Percentiles rank a stretch among this genome's conserved stretches.
phyloP scores from a whole-genome alignment of 1,140 invertebrate genomes.

The Harlomillsia oculata region DNA sequence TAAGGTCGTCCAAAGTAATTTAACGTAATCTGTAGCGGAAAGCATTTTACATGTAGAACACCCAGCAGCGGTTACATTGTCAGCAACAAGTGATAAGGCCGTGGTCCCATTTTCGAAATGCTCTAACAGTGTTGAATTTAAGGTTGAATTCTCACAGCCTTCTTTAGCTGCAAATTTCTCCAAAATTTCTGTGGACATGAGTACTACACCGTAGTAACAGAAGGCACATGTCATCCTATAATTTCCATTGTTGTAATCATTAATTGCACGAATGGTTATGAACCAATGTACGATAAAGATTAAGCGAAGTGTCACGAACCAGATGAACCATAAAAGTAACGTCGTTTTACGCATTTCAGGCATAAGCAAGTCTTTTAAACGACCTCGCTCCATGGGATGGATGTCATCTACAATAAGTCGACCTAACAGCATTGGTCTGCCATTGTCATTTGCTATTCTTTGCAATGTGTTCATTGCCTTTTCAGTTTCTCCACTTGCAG shows the following conservation, averaged over 20 bases:
- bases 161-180: constrained; percentile 42
- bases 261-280: too few relatives aligned
- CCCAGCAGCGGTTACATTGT: background rate
- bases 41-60: constrained; percentile 43
- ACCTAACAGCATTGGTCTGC: constrained; percentile 76
- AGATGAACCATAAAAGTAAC: constrained; percentile 85
- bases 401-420: constrained; percentile 73
- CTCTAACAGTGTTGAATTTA: background rate
- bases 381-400: constrained; percentile 50
- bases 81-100: background rate
- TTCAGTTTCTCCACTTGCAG: constrained; percentile 71
- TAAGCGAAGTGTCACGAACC: constrained; percentile 56
- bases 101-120: background rate
- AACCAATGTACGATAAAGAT: too few relatives aligned
- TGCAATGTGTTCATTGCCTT: constrained; percentile 74
- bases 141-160: constrained; percentile 16
- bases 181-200: constrained; percentile 91
- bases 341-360: constrained; percentile 71
- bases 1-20: constrained; percentile 85
- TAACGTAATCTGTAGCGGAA: constrained; percentile 78
- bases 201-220: constrained; percentile 89
- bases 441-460: constrained; percentile 77
- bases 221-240: constrained; percentile 84
- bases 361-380: constrained; percentile 58
- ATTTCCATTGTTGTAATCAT: too few relatives aligned